Conservation (phyloP, 2,888 invertebrate species). For the Mesorhabditis belari region DNA sequence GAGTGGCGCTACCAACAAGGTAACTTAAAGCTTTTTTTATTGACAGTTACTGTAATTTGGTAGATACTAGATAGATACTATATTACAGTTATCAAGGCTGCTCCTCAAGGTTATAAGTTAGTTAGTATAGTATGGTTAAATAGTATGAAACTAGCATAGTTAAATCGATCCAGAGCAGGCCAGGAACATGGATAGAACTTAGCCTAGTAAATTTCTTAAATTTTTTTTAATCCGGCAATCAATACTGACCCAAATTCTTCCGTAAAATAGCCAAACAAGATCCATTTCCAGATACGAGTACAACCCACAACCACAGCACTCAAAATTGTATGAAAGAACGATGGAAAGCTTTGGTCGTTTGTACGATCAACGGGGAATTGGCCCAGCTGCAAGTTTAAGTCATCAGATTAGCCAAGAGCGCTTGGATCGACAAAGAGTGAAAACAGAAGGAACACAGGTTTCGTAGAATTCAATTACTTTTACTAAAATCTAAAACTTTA, state of each 20-base stretch:
- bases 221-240: too few species aligned
- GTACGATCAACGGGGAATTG: not conserved
- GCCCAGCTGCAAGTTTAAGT: not conserved
- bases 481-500: slow-evolving; percentile 4
- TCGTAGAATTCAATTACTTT: slow-evolving; percentile 35
- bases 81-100: too few species aligned
- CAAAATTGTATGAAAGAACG: not conserved
- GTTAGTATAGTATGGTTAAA: too few species aligned
- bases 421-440: slow-evolving; percentile 16
- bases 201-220: too few species aligned
- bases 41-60: too few species aligned
- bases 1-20: too few species aligned
- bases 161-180: too few species aligned
- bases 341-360: not conserved
- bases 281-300: not conserved
- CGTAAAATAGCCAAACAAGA: not conserved
- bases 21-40: too few species aligned
- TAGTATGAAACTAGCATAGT: too few species aligned
- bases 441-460: slow-evolving; percentile 32
- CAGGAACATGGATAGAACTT: too few species aligned
- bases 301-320: not conserved
- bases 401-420: not conserved
- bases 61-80: too few species aligned
- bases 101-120: too few species aligned
- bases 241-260: not conserved